Conservation (phyloP, 30 jellyfish, hydroid and myxozoan genomes). For the Turritopsis dohrnii region DNA sequence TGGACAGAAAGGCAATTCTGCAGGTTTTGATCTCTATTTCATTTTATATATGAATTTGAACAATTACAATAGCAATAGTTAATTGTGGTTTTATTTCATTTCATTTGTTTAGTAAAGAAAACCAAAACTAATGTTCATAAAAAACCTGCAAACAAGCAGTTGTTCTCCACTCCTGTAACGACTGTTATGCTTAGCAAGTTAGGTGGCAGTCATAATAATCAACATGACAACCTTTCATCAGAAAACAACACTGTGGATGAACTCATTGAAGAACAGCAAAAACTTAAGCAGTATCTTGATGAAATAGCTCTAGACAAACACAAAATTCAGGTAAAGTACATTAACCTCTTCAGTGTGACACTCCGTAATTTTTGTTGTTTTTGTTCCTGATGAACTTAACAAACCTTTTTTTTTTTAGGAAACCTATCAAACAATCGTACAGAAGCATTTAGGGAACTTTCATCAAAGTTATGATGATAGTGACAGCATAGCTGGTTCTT, state of each 20-base stretch:
- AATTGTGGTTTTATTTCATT: background rate
- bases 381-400: background rate
- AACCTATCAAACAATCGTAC: background rate
- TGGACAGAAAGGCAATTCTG: background rate
- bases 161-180: background rate
- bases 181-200: background rate
- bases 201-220: background rate
- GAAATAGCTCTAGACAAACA: background rate
- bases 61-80: too few species aligned
- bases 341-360: too few species aligned
- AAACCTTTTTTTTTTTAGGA: background rate
- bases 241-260: conserved; percentile 25
- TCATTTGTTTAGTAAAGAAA: background rate
- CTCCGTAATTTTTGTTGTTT: background rate
- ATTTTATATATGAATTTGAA: too few species aligned
- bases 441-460: background rate
- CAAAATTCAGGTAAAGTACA: conserved; percentile 11
- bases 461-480: background rate
- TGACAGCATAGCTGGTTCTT: background rate
- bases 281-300: background rate
- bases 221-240: background rate
- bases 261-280: conserved; percentile 1
- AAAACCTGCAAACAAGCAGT: conserved; percentile 3
- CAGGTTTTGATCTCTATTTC: too few species aligned
- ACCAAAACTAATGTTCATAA: background rate